These are phyloP conservation scores for Hyppa rectilinea DNA, from an alignment of 2,888 invertebrate genomes.

Conservation along the genomic window DNA sequence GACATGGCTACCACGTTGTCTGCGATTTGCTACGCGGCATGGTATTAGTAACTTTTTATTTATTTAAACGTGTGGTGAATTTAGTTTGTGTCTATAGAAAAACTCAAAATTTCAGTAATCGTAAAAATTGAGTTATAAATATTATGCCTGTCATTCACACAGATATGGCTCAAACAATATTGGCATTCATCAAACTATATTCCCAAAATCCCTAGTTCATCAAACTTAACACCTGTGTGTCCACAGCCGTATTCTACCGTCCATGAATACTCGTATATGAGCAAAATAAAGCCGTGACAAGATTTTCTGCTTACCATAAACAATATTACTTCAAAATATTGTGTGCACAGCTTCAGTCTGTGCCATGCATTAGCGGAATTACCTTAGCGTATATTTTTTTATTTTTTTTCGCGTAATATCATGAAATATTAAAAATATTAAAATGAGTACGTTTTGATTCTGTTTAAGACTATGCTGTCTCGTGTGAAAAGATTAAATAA, in stretches of 20 bases:
- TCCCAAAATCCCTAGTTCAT: background rate
- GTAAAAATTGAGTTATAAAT: background rate
- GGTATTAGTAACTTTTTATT: too few species aligned
- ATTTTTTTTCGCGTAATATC: slow-evolving; percentile 40
- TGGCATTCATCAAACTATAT: background rate
- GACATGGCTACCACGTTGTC: background rate
- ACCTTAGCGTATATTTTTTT: slow-evolving; percentile 50
- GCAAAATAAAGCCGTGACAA: slow-evolving; percentile 81
- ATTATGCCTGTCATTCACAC: background rate
- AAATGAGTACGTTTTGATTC: slow-evolving; percentile 9
- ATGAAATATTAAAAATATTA: slow-evolving; percentile 53
- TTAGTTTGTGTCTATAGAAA: too few species aligned
- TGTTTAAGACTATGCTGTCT: background rate
- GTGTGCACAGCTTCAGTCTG: slow-evolving; percentile 56
- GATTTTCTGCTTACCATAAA: slow-evolving; percentile 89
- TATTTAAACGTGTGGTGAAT: too few species aligned
- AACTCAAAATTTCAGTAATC: background rate
- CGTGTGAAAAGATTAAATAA: background rate
- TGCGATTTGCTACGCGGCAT: background rate
- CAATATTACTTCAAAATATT: slow-evolving; percentile 83
- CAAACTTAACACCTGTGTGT: slow-evolving; percentile 31
- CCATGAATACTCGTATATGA: slow-evolving; percentile 70
- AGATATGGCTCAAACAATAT: background rate
- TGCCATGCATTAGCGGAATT: slow-evolving; percentile 64
- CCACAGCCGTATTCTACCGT: slow-evolving; percentile 46